Conservation (phyloP, 2,888 invertebrate species). For the Archips xylosteana region DNA sequence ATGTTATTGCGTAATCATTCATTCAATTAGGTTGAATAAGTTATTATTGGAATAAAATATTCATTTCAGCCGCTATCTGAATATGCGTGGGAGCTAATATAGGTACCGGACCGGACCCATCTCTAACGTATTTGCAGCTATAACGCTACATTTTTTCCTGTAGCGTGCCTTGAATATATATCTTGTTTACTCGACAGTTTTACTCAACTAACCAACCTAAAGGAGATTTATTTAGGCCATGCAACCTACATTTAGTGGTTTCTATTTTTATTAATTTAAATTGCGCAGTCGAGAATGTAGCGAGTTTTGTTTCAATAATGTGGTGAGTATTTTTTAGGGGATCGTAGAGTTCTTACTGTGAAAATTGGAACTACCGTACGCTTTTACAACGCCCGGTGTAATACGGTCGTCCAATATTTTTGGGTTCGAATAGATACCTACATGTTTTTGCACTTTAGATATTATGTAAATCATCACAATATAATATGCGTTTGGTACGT, state of each 20-base stretch:
- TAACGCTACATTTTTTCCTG: constrained; percentile 14
- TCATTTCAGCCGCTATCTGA: constrained; percentile 19
- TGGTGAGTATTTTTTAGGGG: background rate
- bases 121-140: constrained; percentile 5
- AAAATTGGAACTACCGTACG: background rate
- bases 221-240: constrained; percentile 29
- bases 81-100: constrained; percentile 9
- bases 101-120: background rate
- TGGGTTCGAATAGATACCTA: background rate
- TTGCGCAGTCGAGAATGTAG: background rate
- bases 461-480: no score
- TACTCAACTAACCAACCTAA: constrained; percentile 28
- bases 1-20: constrained; percentile 58
- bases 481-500: no score
- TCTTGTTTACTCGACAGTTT: constrained; percentile 31
- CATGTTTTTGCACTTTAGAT: background rate
- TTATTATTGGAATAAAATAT: constrained; percentile 36
- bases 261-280: constrained; percentile 19
- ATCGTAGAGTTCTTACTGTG: background rate
- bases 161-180: constrained; percentile 26
- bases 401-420: background rate
- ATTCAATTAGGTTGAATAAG: constrained; percentile 47
- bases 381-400: background rate
- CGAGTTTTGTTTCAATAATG: background rate
- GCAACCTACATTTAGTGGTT: constrained; percentile 12